These are phyloP conservation scores for Peromyscus leucopus DNA, from an alignment of 2,113 vertebrate genomes.

Conservation along the genomic window DNA sequence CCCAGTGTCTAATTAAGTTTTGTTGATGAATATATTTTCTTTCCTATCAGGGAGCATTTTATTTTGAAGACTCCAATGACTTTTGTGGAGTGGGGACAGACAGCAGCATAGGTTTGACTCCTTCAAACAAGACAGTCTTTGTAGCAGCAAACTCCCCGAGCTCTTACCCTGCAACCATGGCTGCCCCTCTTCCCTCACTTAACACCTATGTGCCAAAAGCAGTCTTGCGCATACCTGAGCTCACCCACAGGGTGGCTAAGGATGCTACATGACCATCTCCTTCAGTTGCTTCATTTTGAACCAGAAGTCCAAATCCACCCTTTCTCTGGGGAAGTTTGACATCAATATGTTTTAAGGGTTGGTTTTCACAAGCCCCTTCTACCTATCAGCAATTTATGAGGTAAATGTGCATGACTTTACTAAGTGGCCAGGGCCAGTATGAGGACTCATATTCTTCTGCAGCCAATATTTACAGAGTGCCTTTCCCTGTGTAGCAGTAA, in stretches of 20 bases:
- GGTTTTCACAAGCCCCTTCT: background rate
- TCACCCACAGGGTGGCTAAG: background rate
- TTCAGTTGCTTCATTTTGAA: background rate
- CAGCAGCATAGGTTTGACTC: background rate
- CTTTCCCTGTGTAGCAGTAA: slow-evolving; percentile 3
- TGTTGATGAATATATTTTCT: background rate
- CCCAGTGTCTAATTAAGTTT: background rate
- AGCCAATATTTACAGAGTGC: background rate
- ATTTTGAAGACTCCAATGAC: slow-evolving; percentile 20
- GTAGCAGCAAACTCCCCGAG: background rate
- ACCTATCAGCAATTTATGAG: background rate
- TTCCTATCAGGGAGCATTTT: background rate
- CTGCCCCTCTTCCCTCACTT: background rate
- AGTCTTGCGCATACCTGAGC: background rate
- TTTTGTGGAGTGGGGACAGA: background rate
- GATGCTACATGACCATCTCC: background rate
- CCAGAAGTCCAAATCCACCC: background rate
- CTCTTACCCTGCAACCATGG: background rate
- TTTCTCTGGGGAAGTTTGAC: background rate
- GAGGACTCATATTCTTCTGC: background rate
- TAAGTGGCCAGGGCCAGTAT: background rate
- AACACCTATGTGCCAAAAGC: background rate
- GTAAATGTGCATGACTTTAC: background rate
- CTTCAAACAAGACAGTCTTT: background rate
- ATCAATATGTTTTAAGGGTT: background rate